A percentile compares a stretch with the other conserved stretches of the same genome.
Evolutionary conservation across 2,113 vertebrate genomes (phyloP).

Genomic region (Actenoides hombroni): DNA sequence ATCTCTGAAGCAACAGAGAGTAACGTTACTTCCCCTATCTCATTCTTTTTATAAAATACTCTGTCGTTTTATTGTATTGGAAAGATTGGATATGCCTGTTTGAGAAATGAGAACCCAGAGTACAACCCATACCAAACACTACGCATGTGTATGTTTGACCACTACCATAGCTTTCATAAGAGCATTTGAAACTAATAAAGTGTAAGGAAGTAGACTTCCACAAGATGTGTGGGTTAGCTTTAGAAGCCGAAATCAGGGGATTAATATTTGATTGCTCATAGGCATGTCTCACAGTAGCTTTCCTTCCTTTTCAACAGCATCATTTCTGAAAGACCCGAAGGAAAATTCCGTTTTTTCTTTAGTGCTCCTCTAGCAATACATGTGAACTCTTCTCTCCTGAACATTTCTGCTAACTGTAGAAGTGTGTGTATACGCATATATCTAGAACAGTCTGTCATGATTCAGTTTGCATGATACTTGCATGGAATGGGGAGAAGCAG

Average conservation of each 20-base stretch:
- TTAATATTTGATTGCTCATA: not conserved
- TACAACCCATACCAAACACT: not conserved
- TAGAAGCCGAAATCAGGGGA: not conserved
- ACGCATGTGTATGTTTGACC: not conserved
- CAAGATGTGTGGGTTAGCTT: not conserved
- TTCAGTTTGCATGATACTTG: constrained; percentile 3
- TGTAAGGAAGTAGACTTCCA: not conserved
- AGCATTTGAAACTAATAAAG: not conserved
- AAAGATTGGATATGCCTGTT: not conserved
- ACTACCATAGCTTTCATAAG: not conserved
- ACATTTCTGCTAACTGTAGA: not conserved
- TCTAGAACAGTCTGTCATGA: not conserved
- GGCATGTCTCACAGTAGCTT: not conserved
- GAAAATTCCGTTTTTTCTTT: not conserved
- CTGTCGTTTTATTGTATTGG: not conserved
- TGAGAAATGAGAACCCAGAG: not conserved
- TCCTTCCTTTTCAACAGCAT: not conserved
- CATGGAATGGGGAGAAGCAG: not conserved
- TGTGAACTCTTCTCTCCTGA: not conserved
- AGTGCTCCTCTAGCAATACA: not conserved
- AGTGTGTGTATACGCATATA: not conserved
- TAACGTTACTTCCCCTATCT: not conserved
- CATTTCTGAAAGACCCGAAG: not conserved
- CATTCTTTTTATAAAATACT: not conserved
- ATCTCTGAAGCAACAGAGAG: not conserved